A percentile compares a stretch with the other conserved stretches of the same genome.
Conservation (phyloP, 2,113 vertebrate genomes). For the Lepus europaeus region DNA sequence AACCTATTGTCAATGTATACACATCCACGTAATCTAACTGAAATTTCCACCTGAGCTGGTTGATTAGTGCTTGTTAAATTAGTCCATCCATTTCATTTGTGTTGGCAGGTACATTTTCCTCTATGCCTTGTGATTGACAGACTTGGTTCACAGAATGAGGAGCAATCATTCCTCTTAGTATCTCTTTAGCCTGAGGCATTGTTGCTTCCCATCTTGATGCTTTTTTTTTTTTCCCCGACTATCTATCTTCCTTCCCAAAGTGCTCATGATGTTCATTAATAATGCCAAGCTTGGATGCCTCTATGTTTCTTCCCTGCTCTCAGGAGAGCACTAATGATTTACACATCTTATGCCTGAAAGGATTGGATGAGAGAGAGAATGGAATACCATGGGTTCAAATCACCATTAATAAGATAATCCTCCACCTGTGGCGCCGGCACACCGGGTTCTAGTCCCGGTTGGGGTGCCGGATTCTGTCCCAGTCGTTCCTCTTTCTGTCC, state of each 20-base stretch:
- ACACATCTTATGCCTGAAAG: background rate
- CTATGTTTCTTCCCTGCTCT: background rate
- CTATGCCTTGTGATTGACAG: conserved; percentile 30
- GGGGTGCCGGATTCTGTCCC: no score
- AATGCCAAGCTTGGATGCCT: background rate
- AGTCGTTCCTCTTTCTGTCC: no score
- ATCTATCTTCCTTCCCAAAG: background rate
- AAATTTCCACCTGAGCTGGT: conserved; percentile 73
- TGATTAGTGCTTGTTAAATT: conserved; percentile 72
- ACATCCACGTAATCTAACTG: conserved; percentile 56
- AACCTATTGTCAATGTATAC: conserved; percentile 67
- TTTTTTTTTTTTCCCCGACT: background rate
- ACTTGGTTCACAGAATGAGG: conserved; percentile 4
- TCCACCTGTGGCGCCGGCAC: no score
- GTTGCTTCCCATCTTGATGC: background rate
- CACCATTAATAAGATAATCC: background rate
- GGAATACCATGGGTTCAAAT: background rate
- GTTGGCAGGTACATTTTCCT: conserved; percentile 58
- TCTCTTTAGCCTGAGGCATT: conserved; percentile 10
- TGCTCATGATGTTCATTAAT: background rate
- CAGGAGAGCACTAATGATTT: background rate
- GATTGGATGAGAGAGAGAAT: background rate
- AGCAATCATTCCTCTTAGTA: background rate
- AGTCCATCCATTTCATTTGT: conserved; percentile 59
- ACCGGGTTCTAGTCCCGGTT: no score